Conservation (phyloP, 2,113 vertebrate genomes). For the Megaceryle torquata region DNA sequence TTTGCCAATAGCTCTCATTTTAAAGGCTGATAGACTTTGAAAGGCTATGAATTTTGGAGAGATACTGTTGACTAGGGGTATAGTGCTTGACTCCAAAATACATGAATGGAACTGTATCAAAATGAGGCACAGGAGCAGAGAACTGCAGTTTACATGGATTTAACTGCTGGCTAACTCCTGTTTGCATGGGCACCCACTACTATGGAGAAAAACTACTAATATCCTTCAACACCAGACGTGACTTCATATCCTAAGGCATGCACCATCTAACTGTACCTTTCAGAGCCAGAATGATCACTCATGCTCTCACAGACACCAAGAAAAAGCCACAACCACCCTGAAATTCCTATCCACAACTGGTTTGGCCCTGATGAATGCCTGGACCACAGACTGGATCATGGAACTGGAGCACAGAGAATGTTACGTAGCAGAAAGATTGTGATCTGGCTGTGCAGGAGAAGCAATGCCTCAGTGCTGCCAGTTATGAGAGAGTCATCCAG, state of each 20-base stretch:
- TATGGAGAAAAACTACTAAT: constrained; percentile 59
- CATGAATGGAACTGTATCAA: not conserved
- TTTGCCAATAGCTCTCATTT: not conserved
- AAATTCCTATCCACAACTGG: not conserved
- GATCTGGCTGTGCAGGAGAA: not conserved
- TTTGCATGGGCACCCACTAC: constrained; percentile 55
- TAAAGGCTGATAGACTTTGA: not conserved
- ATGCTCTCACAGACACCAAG: not conserved
- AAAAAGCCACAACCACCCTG: not conserved
- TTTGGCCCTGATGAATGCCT: not conserved
- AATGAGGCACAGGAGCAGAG: not conserved
- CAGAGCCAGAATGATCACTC: not conserved
- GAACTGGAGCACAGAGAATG: not conserved
- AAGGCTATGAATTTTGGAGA: not conserved
- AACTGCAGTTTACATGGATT: not conserved
- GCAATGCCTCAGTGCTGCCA: not conserved
- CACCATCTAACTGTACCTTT: not conserved
- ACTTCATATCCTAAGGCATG: constrained; percentile 59
- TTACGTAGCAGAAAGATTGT: not conserved
- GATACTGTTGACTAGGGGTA: not conserved
- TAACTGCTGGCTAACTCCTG: constrained; percentile 21
- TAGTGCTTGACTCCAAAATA: not conserved
- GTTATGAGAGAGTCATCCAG: not conserved
- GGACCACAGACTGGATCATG: not conserved
- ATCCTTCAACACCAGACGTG: constrained; percentile 67